Evolutionary conservation across 92 coral and sea anemone genomes (phyloP).

Genomic region (Palythoa grandiflora): DNA sequence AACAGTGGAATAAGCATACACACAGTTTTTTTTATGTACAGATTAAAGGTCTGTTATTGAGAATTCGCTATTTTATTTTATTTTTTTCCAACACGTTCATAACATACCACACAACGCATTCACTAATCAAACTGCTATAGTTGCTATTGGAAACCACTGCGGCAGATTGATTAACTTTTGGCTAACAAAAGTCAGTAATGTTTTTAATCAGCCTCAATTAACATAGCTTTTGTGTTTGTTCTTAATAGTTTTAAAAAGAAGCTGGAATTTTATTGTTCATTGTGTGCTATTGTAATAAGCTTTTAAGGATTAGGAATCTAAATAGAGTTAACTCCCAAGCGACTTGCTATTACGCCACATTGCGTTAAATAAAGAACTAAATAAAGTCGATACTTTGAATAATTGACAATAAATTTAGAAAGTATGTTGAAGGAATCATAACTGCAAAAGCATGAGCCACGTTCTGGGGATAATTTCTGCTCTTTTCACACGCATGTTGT

Average conservation of each 20-base stretch:
- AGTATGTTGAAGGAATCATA: neutral
- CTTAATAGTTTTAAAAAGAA: neutral
- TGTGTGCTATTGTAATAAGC: neutral
- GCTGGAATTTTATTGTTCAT: neutral
- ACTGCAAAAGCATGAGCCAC: neutral
- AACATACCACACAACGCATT: too few relatives aligned
- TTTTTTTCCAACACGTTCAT: too few relatives aligned
- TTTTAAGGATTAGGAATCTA: neutral
- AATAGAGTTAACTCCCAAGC: slow-evolving; percentile 17
- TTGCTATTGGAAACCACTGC: too few relatives aligned
- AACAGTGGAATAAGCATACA: too few relatives aligned
- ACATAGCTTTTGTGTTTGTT: neutral
- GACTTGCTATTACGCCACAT: neutral
- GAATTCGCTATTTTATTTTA: too few relatives aligned
- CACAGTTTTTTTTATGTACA: too few relatives aligned
- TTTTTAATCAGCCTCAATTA: neutral
- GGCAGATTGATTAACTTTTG: neutral
- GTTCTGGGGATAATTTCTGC: slow-evolving; percentile 22
- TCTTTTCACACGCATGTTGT: slow-evolving; percentile 23
- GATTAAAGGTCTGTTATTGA: too few relatives aligned
- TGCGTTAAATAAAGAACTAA: neutral
- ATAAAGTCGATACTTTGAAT: slow-evolving; percentile 11
- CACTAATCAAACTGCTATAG: too few relatives aligned
- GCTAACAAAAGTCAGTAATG: neutral
- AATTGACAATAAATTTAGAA: slow-evolving; percentile 13